Conservation (phyloP, 2,113 vertebrate species). For the Cyphomyrus discorhynchus region DNA sequence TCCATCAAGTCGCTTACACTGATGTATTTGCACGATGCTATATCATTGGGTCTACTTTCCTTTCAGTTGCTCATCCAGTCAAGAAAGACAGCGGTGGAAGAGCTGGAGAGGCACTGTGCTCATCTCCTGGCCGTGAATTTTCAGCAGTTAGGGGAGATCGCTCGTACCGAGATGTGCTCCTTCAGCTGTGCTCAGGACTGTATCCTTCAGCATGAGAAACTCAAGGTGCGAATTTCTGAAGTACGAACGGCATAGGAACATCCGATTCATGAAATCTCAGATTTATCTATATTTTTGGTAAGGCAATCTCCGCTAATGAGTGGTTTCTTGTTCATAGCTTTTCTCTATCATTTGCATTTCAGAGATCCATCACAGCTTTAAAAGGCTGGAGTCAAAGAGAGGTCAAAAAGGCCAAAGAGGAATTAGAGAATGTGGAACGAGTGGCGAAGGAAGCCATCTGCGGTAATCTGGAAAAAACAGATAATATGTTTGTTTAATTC, state of each 20-base stretch:
- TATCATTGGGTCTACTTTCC: neutral
- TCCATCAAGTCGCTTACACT: neutral
- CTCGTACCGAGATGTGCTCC: constrained; percentile 30
- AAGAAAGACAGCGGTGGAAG: constrained; percentile 30
- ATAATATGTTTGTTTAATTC: neutral
- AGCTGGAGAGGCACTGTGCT: constrained; percentile 35
- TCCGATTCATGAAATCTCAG: neutral
- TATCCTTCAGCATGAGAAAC: constrained; percentile 41
- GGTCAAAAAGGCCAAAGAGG: constrained; percentile 22
- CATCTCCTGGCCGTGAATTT: constrained; percentile 35
- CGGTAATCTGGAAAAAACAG: constrained; percentile 26
- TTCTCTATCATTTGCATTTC: neutral
- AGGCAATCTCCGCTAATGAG: no score
- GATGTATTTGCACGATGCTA: neutral
- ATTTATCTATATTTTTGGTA: neutral
- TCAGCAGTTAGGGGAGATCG: constrained; percentile 31
- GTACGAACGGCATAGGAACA: neutral
- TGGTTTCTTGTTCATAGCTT: neutral
- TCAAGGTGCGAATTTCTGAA: constrained; percentile 40
- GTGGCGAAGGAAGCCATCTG: constrained; percentile 3
- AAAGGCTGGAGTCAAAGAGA: constrained; percentile 29
- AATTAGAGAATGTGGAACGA: constrained; percentile 23
- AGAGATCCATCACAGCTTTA: constrained; percentile 27
- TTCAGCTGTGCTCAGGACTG: constrained; percentile 29
- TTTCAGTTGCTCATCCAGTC: constrained; percentile 40